Percentiles rank a stretch among this genome's conserved stretches.
Conservation (phyloP, 1,140 invertebrate species). For the Cheumatopsyche charites region DNA sequence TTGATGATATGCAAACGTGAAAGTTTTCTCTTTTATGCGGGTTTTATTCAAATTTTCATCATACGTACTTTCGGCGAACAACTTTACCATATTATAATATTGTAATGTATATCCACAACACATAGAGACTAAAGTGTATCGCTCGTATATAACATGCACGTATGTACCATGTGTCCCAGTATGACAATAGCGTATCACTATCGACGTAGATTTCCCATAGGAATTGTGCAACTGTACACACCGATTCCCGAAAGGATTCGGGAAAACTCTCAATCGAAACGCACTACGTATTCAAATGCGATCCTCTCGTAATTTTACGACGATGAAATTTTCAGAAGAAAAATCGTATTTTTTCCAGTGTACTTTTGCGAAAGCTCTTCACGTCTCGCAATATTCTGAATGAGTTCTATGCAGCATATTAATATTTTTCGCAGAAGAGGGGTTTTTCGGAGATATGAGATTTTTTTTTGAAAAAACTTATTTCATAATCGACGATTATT, state of each 20-base stretch:
- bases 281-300: background rate
- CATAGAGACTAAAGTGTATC: too few relatives aligned
- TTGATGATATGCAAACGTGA: background rate
- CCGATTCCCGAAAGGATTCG: background rate
- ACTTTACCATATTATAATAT: background rate
- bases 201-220: background rate
- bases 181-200: slow-evolving; percentile 4
- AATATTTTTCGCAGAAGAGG: slow-evolving; percentile 2
- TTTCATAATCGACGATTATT: too few relatives aligned
- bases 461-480: too few relatives aligned
- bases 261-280: too few relatives aligned
- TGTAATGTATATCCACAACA: too few relatives aligned
- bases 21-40: background rate
- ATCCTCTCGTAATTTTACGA: background rate
- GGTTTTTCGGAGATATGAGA: too few relatives aligned
- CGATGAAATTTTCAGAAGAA: too few relatives aligned
- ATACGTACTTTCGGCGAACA: background rate
- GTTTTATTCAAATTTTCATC: slow-evolving; percentile 16
- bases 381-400: background rate
- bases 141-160: too few relatives aligned
- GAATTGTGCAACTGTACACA: background rate
- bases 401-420: background rate
- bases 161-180: too few relatives aligned
- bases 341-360: background rate
- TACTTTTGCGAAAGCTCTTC: background rate